Evolutionary conservation across 2,113 vertebrate species (phyloP), one percentile per base, ranked within the genome.

Genomic region (Aspidoscelis tigris): DNA sequence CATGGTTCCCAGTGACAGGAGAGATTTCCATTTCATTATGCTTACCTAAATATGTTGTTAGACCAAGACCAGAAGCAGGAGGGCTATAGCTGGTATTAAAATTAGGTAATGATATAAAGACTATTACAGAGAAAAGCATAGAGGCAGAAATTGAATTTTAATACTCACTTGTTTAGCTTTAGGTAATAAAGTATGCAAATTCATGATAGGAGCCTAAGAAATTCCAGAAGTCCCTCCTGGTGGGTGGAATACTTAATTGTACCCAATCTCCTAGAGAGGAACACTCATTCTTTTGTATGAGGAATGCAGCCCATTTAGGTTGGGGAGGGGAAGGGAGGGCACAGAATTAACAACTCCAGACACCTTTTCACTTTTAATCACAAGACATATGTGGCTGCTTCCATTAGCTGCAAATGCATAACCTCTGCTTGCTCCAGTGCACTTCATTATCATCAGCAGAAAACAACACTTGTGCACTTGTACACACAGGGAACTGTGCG

Each of bases 341-440:
- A 7, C 44, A 82, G 44, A 71, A 91, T 86, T 85, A 83, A 93
- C 74, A 90, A 80, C 50, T 91, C 89, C 80, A 74, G 39, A 83
- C 20, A 83, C n/a, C 61, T 78, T 86, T 92, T 88, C 44, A 53
- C 88, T 88, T 90, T 90, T 87, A 83, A 78, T 86, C 70, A 84
- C 80, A 86, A 89, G 70, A 88, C 79, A 24, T 61, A 90, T 7
- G 76, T 64, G 81, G 75, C 21, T 70, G 78, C 21, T 85, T 53
- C 77, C 77, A 87, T 71, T 70, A 73, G 76, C 66, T 50, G 70
- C 80, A 21, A 90, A 85, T 21, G 55, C 1, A 0, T 41, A 22
- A 53, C 69, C 66, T 84, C 66, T 69, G 72, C 58, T 81, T 58
- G 86, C 75, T 88, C 87, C 80, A 64, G 39, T 44, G 69, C 39